These are phyloP conservation scores for Copidosoma aretas DNA, from an alignment of 2,888 invertebrate species.

Conservation along the genomic window DNA sequence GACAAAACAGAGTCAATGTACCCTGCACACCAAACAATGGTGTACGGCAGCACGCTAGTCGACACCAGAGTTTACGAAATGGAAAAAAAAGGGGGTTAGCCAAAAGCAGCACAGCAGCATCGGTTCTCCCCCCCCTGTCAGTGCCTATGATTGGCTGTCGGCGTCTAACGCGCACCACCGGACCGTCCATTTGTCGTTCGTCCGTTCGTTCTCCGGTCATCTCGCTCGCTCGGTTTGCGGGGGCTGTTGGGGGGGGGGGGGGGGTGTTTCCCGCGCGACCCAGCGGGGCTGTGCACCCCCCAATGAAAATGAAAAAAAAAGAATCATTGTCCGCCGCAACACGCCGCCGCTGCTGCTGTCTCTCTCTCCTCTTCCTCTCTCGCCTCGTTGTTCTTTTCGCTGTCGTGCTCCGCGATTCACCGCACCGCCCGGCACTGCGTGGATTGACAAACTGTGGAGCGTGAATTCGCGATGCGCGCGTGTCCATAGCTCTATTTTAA, in stretches of 20 bases:
- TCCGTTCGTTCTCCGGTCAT: conserved; percentile 48
- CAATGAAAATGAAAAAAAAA: conserved; percentile 36
- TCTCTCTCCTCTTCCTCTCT: too few relatives aligned
- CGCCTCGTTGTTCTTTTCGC: conserved; percentile 15
- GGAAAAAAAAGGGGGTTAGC: conserved; percentile 26
- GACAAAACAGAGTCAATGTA: not conserved
- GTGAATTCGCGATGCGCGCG: too few relatives aligned
- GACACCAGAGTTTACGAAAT: not conserved
- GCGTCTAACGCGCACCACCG: conserved; percentile 43
- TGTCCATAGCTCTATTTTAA: too few relatives aligned
- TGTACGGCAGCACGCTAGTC: conserved; percentile 12
- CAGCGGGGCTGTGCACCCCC: conserved; percentile 55
- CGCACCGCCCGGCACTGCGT: too few relatives aligned
- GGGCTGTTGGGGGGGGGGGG: conserved; percentile 44
- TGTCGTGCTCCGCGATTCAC: too few relatives aligned
- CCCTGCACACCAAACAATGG: too few relatives aligned
- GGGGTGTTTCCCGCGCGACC: conserved; percentile 52
- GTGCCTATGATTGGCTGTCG: conserved; percentile 55
- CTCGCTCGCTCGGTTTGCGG: conserved; percentile 40
- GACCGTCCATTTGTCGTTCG: conserved; percentile 44
- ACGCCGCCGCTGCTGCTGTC: too few relatives aligned
- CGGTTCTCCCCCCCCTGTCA: conserved; percentile 43
- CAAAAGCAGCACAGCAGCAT: not conserved
- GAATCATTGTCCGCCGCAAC: too few relatives aligned
- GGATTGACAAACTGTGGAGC: too few relatives aligned